Base-by-base conservation (phyloP, 2,888 invertebrate species). In the Thymelicus lineola region DNA sequence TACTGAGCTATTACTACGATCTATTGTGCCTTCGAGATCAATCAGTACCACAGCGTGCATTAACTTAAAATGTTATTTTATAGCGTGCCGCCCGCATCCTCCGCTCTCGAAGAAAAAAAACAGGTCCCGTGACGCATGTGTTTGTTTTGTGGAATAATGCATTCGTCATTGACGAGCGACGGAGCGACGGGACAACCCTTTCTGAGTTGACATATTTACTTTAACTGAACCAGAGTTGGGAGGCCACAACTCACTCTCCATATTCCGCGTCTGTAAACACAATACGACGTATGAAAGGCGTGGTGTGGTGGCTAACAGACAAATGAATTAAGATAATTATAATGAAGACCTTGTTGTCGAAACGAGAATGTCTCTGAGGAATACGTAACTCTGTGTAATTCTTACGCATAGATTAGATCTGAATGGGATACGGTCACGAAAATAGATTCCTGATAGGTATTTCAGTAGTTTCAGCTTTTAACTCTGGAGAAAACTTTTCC, bases 81-180 rank as follows among this genome's bases (percentile, higher is more conserved):
- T 75, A 74, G 74, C 72, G 79, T 74, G 85, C 85, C 46, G 69
- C 69, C 69, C 88, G 85, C 86, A 86, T 85, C 83, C 81, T 80
- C 48, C 48, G 67, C 73, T 75, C 75, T 76, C 75, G 68, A 68
- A 66, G 50, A 36, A 70, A 74, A 73, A 75, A 75, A 74, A 68
- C 72, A 71, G 70, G 74, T 72, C 72, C 64, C 74, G 70, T 71
- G 70, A 70, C 76, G 72, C 75, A 79, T 74, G 72, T 87, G 88
- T 91, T 89, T 90, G 86, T 90, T 90, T 90, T 86, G 79, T 79
- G 75, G 45, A 77, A 79, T 80, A 80, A 79, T 71, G 77, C 82
- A 86, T 88, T 85, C 84, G 88, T 88, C 88, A 86, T 79, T 63
- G 28, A 28, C 28, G 28, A 1, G 3, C 3, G 20, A 2, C 46